Evolutionary conservation across 30 jellyfish, hydroid and myxozoan species (phyloP), one percentile per base, ranked within the genome.

Genomic region (Aurelia sp.): DNA sequence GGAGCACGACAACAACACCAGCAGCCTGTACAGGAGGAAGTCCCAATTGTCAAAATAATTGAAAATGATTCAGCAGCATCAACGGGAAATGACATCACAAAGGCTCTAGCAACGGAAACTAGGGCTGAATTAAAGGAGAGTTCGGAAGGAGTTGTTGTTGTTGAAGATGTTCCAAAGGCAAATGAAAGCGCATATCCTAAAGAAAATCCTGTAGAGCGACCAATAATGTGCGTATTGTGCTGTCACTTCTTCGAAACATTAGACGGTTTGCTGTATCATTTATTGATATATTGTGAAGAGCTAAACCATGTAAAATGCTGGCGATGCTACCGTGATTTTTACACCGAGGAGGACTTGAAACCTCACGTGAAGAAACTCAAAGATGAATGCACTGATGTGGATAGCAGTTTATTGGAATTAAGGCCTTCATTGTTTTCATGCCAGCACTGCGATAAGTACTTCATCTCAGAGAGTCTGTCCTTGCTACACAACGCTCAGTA

Each of bases 221-320:
- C 84, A n/a, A 53, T 73, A 3, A 51, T 51, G 51, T 73, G 84
- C 13, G 71, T 52, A 19, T 68, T 73, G 20, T 73, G 84, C 62
- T 73, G 51, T 16, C 84, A 51, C 7, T 51, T 73, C 71, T 73
- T 73, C 22, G 84, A 47, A 18, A 16, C 71, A 37, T 18, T 68
- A 27, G 71, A 20, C 22, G 84, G 84, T 17, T 7, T 73, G 71
- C 51, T 31, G 71, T 73, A 73, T 73, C 84, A 73, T 73, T 51
- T 73, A 19, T 53, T 73, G 20, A 73, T 68, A 12, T 13, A 47
- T 4, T 73, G 84, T 44, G 84, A 73, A 13, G 71, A 73, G 33
- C 12, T 73, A 21, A 21, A 17, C 18, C 48, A 51, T 12, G 48
- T 40, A 44, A 73, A n/a, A 8, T 73, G 84, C 84, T 73, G 84